A percentile compares a stretch with the other conserved stretches of the same genome.
Conservation (phyloP, 2,797 vertebrate genomes). For the Acropternis orthonyx region DNA sequence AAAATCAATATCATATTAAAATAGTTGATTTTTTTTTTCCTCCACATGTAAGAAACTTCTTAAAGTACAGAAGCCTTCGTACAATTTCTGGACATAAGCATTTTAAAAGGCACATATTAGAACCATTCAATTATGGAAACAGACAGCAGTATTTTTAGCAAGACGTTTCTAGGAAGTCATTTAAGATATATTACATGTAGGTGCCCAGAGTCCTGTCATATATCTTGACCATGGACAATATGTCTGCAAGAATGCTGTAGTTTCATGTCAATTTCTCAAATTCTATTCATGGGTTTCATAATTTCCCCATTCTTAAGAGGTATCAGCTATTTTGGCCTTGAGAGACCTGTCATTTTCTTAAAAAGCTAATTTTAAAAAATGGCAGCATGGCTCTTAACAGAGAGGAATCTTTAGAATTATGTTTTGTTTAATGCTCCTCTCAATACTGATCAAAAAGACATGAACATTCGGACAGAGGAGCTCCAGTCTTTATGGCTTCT, state of each 20-base stretch:
- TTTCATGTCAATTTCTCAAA: constrained; percentile 33
- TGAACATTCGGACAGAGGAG: accelerated
- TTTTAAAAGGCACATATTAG: constrained; percentile 16
- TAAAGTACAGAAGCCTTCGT: background rate
- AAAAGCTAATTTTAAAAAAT: background rate
- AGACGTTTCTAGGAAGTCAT: constrained; percentile 28
- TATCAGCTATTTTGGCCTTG: constrained; percentile 24
- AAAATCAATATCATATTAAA: constrained; percentile 8
- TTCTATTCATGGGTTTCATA: constrained; percentile 29
- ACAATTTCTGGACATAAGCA: background rate
- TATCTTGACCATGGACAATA: constrained; percentile 21
- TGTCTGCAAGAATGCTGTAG: background rate
- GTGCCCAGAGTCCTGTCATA: constrained; percentile 9
- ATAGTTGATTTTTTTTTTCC: background rate
- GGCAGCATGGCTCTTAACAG: background rate
- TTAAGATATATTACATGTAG: constrained; percentile 44
- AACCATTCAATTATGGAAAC: constrained; percentile 30
- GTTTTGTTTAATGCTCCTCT: background rate
- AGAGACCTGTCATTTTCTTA: background rate
- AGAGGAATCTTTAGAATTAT: background rate
- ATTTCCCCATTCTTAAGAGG: background rate
- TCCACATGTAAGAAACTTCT: background rate
- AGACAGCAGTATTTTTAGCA: constrained; percentile 36
- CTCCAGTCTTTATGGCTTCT: background rate
- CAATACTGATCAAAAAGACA: background rate